phyloP scores from a whole-genome alignment of 1,140 invertebrate genomes.

The Spodoptera litura region DNA sequence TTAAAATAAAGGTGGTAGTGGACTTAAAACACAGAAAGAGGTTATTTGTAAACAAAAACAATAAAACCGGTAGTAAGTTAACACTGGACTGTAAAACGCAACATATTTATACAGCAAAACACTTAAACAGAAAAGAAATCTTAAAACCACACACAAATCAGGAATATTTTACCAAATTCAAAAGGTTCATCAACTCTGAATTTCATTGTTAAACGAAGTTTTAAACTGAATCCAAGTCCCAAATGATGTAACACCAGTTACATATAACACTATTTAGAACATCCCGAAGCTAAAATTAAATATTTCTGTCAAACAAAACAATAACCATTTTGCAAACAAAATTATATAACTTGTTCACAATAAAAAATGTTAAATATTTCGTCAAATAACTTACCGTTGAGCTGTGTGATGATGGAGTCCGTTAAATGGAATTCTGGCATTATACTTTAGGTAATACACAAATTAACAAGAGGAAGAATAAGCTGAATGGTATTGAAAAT shows the following conservation, averaged over 20 bases:
- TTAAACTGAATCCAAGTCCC: slow-evolving; percentile 17
- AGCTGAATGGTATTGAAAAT: slow-evolving; percentile 24
- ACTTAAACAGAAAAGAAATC: slow-evolving; percentile 24
- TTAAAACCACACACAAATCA: slow-evolving; percentile 38
- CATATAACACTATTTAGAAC: slow-evolving; percentile 58
- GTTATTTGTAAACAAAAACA: slow-evolving; percentile 24
- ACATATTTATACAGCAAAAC: slow-evolving; percentile 28
- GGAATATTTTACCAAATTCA: slow-evolving; percentile 55
- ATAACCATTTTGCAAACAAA: slow-evolving; percentile 71
- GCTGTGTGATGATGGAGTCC: slow-evolving; percentile 75
- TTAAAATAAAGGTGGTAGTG: neutral
- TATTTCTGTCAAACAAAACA: slow-evolving; percentile 69
- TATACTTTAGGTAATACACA: slow-evolving; percentile 31
- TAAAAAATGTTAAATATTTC: slow-evolving; percentile 55
- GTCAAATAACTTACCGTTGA: slow-evolving; percentile 68
- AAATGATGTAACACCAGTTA: slow-evolving; percentile 46
- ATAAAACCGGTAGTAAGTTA: neutral
- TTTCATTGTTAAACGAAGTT: slow-evolving; percentile 5
- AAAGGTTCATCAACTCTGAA: slow-evolving; percentile 53
- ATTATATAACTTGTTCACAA: slow-evolving; percentile 73
- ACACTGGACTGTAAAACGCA: neutral
- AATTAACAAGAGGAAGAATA: slow-evolving; percentile 14
- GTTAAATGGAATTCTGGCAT: slow-evolving; percentile 77
- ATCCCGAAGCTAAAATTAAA: slow-evolving; percentile 79
- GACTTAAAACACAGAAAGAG: neutral